A percentile compares a stretch with the other conserved stretches of the same genome.
Evolutionary conservation across 2,797 vertebrate species (phyloP).

Genomic region (Chaetodon trifasciatus): DNA sequence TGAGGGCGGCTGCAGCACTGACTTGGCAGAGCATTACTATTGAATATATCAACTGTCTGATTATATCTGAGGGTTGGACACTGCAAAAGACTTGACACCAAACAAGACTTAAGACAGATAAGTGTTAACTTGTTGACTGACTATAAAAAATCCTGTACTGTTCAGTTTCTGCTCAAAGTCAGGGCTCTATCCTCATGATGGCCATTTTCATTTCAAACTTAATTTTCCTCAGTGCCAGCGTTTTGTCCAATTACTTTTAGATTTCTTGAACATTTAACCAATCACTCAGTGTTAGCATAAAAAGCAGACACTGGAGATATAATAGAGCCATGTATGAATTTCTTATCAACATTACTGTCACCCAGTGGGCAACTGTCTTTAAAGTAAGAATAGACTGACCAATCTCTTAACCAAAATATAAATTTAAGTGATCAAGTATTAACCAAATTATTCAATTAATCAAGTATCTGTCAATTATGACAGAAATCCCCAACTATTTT

Average conservation of each 20-base stretch:
- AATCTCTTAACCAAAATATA: neutral
- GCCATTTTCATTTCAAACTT: neutral
- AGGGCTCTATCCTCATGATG: neutral
- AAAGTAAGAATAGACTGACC: neutral
- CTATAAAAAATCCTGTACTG: neutral
- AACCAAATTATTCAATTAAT: no score
- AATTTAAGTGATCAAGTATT: neutral
- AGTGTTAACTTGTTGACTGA: neutral
- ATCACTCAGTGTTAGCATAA: neutral
- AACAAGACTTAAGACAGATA: neutral
- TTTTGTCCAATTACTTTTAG: neutral
- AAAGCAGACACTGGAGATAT: neutral
- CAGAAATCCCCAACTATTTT: no score
- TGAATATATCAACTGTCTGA: neutral
- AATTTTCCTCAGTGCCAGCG: neutral
- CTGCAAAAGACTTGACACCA: neutral
- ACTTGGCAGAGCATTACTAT: neutral
- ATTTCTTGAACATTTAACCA: neutral
- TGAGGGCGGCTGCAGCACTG: neutral
- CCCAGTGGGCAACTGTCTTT: neutral
- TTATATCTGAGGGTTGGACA: neutral
- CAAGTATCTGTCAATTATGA: no score
- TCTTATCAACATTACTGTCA: neutral
- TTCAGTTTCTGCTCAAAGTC: neutral
- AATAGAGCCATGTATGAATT: neutral